Conservation (phyloP, 2,113 vertebrate genomes). For the Gavialis gangeticus region DNA sequence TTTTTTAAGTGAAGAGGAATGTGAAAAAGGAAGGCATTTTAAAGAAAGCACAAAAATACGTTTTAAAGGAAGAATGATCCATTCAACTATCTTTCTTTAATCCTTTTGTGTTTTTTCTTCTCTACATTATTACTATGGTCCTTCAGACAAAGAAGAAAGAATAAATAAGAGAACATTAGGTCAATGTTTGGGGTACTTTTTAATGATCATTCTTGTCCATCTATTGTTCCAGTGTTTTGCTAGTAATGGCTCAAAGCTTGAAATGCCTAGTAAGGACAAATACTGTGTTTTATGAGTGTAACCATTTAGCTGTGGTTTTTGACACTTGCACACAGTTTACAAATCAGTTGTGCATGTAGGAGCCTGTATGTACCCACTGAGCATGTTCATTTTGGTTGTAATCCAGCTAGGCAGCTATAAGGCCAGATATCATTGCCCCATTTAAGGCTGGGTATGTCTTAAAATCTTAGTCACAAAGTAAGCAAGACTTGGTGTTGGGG, state of each 20-base stretch:
- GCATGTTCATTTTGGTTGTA: too few relatives aligned
- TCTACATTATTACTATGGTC: background rate
- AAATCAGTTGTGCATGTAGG: too few relatives aligned
- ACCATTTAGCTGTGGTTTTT: too few relatives aligned
- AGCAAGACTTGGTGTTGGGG: too few relatives aligned
- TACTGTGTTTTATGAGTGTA: too few relatives aligned
- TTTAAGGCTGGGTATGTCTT: too few relatives aligned
- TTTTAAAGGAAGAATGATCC: conserved; percentile 47
- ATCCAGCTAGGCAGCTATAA: too few relatives aligned
- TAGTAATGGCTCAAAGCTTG: background rate
- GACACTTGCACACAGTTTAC: too few relatives aligned
- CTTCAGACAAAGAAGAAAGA: background rate
- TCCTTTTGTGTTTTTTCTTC: conserved; percentile 27
- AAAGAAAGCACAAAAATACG: conserved; percentile 60
- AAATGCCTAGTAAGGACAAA: background rate
- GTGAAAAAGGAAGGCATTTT: conserved; percentile 43
- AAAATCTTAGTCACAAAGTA: too few relatives aligned
- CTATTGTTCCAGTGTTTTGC: fast-evolving
- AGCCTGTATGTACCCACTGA: too few relatives aligned
- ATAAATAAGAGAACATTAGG: background rate
- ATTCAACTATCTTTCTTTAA: conserved; percentile 51
- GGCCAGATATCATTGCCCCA: too few relatives aligned
- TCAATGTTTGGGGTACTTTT: background rate
- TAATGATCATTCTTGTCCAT: background rate
- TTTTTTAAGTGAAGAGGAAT: conserved; percentile 54